Evolutionary conservation across 2,113 vertebrate genomes (phyloP).

Genomic region (Cromileptes altivelis): DNA sequence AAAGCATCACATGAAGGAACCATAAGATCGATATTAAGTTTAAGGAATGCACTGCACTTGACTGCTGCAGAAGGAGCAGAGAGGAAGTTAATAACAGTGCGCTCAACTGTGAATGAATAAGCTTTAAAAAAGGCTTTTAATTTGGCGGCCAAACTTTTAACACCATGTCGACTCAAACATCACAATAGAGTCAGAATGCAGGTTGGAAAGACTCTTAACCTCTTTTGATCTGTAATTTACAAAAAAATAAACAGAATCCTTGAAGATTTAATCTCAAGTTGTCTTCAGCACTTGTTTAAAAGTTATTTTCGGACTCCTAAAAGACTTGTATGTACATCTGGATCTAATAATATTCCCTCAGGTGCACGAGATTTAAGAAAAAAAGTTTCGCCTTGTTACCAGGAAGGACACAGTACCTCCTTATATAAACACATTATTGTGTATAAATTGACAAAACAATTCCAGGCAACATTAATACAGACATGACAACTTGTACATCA

Average conservation of each 20-base stretch:
- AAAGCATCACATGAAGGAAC: background rate
- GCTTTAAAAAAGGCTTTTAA: background rate
- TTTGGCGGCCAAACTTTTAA: too few relatives aligned
- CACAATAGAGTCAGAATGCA: background rate
- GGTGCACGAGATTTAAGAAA: background rate
- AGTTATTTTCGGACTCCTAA: background rate
- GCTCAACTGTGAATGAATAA: background rate
- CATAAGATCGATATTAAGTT: background rate
- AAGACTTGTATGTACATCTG: conserved; percentile 10
- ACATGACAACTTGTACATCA: background rate
- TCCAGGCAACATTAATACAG: background rate
- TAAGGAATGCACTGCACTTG: background rate
- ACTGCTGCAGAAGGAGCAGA: background rate
- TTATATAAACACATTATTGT: background rate
- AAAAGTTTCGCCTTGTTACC: background rate
- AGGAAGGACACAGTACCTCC: background rate
- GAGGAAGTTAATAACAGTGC: background rate
- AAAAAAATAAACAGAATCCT: background rate
- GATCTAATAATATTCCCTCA: background rate
- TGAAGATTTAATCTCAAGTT: background rate
- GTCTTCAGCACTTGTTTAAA: background rate
- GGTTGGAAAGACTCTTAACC: background rate
- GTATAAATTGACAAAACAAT: background rate
- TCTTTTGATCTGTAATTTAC: too few relatives aligned
- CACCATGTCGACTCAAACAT: background rate